Evolutionary conservation across 2,797 vertebrate species (phyloP).

Genomic region (Xiphorhynchus erythropygius): DNA sequence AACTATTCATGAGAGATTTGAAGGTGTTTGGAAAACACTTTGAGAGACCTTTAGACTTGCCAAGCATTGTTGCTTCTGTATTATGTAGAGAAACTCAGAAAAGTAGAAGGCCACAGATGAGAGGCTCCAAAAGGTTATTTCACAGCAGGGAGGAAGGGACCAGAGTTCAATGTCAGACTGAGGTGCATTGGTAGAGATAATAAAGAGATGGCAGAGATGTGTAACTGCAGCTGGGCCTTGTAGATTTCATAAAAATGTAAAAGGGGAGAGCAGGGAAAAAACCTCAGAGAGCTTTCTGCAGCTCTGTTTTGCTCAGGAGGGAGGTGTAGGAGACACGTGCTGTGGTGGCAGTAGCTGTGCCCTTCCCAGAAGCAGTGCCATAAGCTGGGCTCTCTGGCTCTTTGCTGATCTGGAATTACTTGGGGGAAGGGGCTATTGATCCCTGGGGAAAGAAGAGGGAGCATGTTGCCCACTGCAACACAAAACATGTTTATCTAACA

Average conservation of each 20-base stretch:
- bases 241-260: neutral
- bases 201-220: slow-evolving; percentile 10
- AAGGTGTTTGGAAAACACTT: slow-evolving; percentile 34
- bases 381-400: neutral
- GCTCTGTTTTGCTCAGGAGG: neutral
- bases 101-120: slow-evolving; percentile 2
- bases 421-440: slow-evolving; percentile 8
- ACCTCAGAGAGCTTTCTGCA: neutral
- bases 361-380: neutral
- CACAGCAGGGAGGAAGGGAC: neutral
- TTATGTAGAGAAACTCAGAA: slow-evolving; percentile 12
- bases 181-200: slow-evolving; percentile 5
- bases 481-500: slow-evolving; percentile 33
- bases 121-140: slow-evolving; percentile 32
- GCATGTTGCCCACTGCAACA: slow-evolving; percentile 4
- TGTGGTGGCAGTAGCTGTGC: neutral
- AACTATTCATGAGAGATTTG: neutral
- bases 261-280: neutral
- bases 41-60: slow-evolving; percentile 9
- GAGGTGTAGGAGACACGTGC: neutral
- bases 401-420: neutral
- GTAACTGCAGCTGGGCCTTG: neutral
- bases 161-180: slow-evolving; percentile 7
- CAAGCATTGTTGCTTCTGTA: slow-evolving; percentile 10
- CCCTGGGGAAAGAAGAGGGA: neutral